Base-by-base conservation (phyloP, 2,113 vertebrate species). In the Phyllostomus discolor region DNA sequence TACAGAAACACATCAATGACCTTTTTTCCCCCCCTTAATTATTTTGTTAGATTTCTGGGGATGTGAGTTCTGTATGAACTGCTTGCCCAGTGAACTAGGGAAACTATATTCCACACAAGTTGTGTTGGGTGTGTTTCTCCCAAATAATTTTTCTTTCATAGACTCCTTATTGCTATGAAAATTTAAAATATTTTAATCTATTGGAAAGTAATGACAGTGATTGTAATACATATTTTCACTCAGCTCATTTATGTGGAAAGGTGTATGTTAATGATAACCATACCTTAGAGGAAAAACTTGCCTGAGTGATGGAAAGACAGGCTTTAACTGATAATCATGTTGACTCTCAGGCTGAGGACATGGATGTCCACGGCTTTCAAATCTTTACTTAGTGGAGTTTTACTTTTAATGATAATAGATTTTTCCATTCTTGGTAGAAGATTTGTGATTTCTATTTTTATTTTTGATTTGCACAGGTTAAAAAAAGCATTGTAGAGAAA, bases 111-210 rank as follows among this genome's bases (percentile, higher is more conserved):
- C 91, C 62, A 75, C 97, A 95, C 97, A 94, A 95, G 90, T 97
- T 97, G 95, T 97, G 86, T 48, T 94, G 81, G 94, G 96, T 98
- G 80, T 97, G 97, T 97, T 97, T 96, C 50, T 89, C 95, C 92
- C 97, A 97, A 75, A 64, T 84, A 95, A 88, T 95, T 75, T 94
- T 97, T 92, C 95, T 98, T 67, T 97, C 95, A 75, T 94, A 87
- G 95, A 90, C 57, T 92, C 91, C 38, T 98, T 96, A 96, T 96
- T 98, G 83, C 92, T 98, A 87, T 88, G 98, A 92, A 94, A 96
- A 96, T 94, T 97, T 97, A 64, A 95, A 76, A 72, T 79, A 81
- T 75, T 12, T 12, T 91, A 28, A 75, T 59, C 66, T 75, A 76
- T 46, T 94, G 84, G 62, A 94, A 95, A 83, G 89, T 96, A 96